Base-by-base conservation (phyloP, 2,113 vertebrate species). In the Centropus bengalensis region DNA sequence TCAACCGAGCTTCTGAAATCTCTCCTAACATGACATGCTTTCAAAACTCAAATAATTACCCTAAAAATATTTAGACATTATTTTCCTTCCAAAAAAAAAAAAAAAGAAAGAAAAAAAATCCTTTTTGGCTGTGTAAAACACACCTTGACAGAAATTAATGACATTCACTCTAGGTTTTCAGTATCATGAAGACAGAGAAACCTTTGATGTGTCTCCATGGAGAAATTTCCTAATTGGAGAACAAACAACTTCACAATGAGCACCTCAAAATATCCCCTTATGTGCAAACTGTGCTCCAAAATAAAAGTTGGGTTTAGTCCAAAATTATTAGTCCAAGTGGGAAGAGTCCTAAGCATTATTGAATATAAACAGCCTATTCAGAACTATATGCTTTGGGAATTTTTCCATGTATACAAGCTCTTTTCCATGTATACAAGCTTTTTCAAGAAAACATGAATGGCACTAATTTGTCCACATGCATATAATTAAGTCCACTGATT, bases 351-450 rank as follows among this genome's bases (percentile, higher is more conserved):
- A 79, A 92, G 38, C 45, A 51, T 55, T 70, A 66, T 16, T 14
- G 69, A 88, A 60, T 60, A 84, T 49, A 82, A 84, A 86, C 27
- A 89, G 66, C 89, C 93, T 95, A 89, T 91, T 94, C 89, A 91
- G 87, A 89, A 77, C 63, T 93, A 42, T 19, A 47, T 58, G 32
- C 49, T 91, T 75, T 73, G 22, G 45, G 66, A 78, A 22, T 42
- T 93, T 91, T 88, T 60, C 66, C 66, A 69, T 44, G 58, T 69
- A 91, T 60, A 76, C 40, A 49, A 90, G 27, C 6, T 81, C 60
- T 71, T 90, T 78, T 66, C 66, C 66, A 69, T 44, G 58, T 69
- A 91, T 60, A 76, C 40, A 49, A 90, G 27, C 6, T 81, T 56
- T 71, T 90, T 78, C 69, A n/a, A n/a, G 54, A 91, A 75, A 24